Evolutionary conservation across 2,888 invertebrate genomes (phyloP).

Genomic region (Mythimna pallens): DNA sequence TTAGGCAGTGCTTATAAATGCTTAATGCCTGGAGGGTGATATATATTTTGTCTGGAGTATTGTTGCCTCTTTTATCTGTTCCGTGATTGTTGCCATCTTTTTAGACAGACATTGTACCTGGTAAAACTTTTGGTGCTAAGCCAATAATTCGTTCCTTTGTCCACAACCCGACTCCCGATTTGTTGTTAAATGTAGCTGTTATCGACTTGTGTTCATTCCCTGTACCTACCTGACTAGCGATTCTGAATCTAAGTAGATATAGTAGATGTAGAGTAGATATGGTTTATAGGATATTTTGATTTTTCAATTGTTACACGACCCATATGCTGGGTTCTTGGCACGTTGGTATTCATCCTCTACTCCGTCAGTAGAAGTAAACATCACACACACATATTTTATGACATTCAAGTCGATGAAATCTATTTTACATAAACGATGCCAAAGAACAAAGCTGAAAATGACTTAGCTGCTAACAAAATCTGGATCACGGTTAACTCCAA

Average conservation of each 20-base stretch:
- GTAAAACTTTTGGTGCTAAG: too few species aligned
- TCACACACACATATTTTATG: background rate
- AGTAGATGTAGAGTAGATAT: too few species aligned
- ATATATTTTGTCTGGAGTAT: background rate
- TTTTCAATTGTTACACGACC: too few species aligned
- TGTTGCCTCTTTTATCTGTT: background rate
- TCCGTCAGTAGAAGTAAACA: background rate
- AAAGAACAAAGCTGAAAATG: background rate
- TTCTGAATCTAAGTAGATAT: too few species aligned
- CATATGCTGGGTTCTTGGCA: too few species aligned
- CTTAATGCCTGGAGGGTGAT: background rate
- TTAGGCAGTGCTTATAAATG: background rate
- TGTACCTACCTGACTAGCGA: background rate
- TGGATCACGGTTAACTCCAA: slow-evolving; percentile 32
- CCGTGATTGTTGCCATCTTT: background rate
- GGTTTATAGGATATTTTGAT: too few species aligned
- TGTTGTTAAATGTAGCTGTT: too few species aligned
- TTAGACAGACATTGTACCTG: background rate
- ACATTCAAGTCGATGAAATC: background rate
- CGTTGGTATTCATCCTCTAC: too few species aligned
- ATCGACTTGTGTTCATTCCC: too few species aligned
- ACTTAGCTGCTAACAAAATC: slow-evolving; percentile 17
- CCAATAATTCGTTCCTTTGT: too few species aligned
- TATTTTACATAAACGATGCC: background rate
- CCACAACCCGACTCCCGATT: too few species aligned